Evolutionary conservation across 2,888 invertebrate species (phyloP).

Genomic region (Gerosis bhagava): DNA sequence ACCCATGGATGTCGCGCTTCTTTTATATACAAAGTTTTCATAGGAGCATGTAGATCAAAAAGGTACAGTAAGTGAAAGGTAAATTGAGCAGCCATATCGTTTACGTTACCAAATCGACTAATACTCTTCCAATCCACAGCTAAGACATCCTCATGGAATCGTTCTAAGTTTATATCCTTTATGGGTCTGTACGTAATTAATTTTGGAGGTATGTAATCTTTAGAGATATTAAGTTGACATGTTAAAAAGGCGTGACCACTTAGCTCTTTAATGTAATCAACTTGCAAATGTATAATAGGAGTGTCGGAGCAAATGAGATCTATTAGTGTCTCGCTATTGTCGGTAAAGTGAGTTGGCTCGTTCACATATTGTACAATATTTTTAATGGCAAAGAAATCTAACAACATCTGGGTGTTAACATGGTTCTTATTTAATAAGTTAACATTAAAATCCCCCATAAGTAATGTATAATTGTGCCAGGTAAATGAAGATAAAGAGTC

Average conservation of each 20-base stretch:
- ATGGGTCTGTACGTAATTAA: not conserved
- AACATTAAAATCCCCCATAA: not conserved
- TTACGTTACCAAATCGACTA: not conserved
- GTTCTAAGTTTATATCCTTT: not conserved
- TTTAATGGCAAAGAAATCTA: not conserved
- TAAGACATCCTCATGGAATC: not conserved
- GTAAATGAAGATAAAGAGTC: no score
- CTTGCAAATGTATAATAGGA: not conserved
- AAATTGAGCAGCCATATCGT: not conserved
- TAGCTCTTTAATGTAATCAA: not conserved
- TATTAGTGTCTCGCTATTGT: not conserved
- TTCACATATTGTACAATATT: not conserved
- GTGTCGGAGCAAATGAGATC: not conserved
- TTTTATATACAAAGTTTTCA: not conserved
- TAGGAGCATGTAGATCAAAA: not conserved
- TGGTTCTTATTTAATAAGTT: not conserved
- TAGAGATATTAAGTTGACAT: not conserved
- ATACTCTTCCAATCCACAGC: not conserved
- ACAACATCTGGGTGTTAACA: not conserved
- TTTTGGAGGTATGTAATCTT: not conserved
- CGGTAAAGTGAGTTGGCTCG: slow-evolving; percentile 7
- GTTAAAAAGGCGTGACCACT: not conserved
- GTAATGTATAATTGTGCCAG: not conserved
- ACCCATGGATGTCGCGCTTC: no score
- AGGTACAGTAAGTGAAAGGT: not conserved